Evolutionary conservation across 1,140 invertebrate genomes (phyloP), one percentile per base, ranked within the genome.

Genomic region (Pseudachorutes palmiensis): DNA sequence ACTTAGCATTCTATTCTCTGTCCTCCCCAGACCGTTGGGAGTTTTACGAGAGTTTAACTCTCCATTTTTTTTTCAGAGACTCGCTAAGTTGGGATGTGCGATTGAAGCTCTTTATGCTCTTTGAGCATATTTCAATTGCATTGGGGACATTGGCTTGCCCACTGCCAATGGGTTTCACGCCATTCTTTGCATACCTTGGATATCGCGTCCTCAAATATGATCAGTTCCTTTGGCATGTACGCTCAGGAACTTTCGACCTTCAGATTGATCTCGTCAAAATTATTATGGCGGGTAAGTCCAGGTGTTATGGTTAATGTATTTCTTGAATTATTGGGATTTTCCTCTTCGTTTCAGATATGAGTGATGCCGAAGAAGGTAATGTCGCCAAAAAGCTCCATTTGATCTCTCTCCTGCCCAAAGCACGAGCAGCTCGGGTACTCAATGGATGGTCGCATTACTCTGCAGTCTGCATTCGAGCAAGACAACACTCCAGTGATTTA

Each of bases 251-350:
- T 59, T 88, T 92, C 71, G 89, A 91, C 74, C 77, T 92, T 62
- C 89, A 92, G 81, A 87, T 91, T 29, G 90, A 92, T 75, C 89
- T 91, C 1, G 86, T 91, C 76, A 92, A 91, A 81, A 82, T 84
- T 58, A 90, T 92, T 69, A 85, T 92, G 75, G 83, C 85, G 72
- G 86, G 88, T 90, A 75, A 2, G 33, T 28, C 22, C 28, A 57
- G 5, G 9, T 24, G 9, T 41, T n/a, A 12, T 29, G 2, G 24
- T 29, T 22, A 12, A 29, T 14, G 2, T 14, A 29, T n/a, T 22
- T 16, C 41, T 48, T 26, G 30, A 28, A n/a, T 3, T 2, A 49
- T 32, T n/a, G 30, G 3, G 16, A 19, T 9, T 28, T 45, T 33
- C 2, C 29, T 14, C 41, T 59, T 58, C 12, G 2, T 19, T 3